Base-by-base conservation (phyloP, 2,888 invertebrate genomes). In the Prosapia bicincta region DNA sequence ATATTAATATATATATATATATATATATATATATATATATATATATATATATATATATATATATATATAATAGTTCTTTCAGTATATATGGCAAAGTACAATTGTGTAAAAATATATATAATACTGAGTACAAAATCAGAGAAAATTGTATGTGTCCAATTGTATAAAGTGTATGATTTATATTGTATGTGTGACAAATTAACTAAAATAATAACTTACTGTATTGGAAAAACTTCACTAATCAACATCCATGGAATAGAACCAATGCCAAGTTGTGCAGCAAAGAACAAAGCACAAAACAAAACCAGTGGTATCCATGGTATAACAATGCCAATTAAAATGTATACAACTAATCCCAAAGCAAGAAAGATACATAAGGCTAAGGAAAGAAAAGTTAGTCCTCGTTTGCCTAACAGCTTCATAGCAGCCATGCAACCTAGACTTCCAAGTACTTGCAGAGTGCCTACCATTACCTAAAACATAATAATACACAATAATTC, bases 171-270 rank as follows among this genome's bases (percentile, higher is more conserved):
- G n/a, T n/a, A n/a, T n/a, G n/a, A n/a, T n/a, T n/a, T n/a, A n/a
- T n/a, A n/a, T n/a, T n/a, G n/a, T n/a, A n/a, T n/a, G n/a, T n/a
- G n/a, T n/a, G n/a, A n/a, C n/a, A n/a, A n/a, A n/a, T n/a, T n/a
- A n/a, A n/a, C n/a, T n/a, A n/a, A n/a, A n/a, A n/a, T n/a, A n/a
- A n/a, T n/a, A n/a, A 78, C 81, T 84, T 81, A 88, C 88, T 87
- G 87, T 79, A 88, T 87, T 0, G 88, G 88, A 78, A 88, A 89
- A 9, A 89, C 85, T 82, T 89, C 88, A 78, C 88, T 87, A 6
- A 88, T 83, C 25, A 88, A 79, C 77, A 88, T 86, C 88, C 88
- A 89, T 0, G 88, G 87, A 15, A 88, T 83, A 13, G 85, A 85
- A 1, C 85, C 83, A 5, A 83, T 78, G 3, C 83, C 83, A 15